These are phyloP conservation scores for Tenthredo mesomela DNA, from an alignment of 2,888 invertebrate species.

Conservation along the genomic window DNA sequence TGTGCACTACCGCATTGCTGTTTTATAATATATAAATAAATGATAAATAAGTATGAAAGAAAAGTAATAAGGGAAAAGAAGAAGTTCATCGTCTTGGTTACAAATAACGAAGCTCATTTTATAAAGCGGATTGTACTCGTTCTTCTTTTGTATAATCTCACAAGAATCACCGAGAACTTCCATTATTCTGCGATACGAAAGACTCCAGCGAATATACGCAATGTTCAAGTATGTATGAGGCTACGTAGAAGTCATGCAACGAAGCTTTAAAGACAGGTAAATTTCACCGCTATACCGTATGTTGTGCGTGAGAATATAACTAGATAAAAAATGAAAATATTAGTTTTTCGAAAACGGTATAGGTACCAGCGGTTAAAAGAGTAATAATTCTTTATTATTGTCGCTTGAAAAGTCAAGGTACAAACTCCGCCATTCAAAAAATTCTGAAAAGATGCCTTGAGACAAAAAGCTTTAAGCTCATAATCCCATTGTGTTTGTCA, in stretches of 20 bases:
- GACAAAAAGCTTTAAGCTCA: conserved; percentile 8
- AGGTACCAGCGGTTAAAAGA: background rate
- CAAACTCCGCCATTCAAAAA: background rate
- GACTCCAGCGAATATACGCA: background rate
- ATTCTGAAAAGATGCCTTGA: background rate
- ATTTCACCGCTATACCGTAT: background rate
- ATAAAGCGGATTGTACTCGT: background rate
- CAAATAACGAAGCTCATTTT: background rate
- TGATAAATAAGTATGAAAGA: background rate
- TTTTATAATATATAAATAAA: background rate
- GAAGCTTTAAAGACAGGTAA: background rate
- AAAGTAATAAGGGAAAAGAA: background rate
- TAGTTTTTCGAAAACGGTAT: background rate
- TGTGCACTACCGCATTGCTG: background rate
- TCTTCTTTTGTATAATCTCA: background rate
- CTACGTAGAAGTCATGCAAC: background rate
- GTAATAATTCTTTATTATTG: background rate
- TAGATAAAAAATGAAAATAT: background rate
- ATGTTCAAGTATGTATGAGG: background rate
- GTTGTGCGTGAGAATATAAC: background rate
- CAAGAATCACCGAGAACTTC: background rate
- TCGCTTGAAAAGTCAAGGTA: background rate
- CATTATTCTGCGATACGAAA: background rate
- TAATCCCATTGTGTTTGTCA: conserved; percentile 15
- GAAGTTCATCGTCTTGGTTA: background rate